These are phyloP conservation scores for Gastrophysa polygoni DNA, from an alignment of 2,888 invertebrate species.

Conservation along the genomic window DNA sequence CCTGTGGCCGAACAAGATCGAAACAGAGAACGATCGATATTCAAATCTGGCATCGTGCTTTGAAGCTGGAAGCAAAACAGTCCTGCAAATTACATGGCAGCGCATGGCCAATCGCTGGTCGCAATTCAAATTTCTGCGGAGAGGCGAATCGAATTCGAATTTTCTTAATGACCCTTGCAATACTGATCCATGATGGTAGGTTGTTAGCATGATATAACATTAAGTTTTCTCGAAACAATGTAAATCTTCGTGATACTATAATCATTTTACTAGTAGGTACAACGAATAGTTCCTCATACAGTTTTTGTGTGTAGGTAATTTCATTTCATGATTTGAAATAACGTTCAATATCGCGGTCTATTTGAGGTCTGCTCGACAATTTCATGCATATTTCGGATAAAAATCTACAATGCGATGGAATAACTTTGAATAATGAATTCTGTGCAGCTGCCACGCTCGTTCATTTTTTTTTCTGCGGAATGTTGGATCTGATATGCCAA, in stretches of 20 bases:
- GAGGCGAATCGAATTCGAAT: constrained; percentile 40
- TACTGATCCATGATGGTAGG: constrained; percentile 34
- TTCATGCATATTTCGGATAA: constrained; percentile 40
- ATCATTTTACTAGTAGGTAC: constrained; percentile 14
- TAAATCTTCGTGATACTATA: constrained; percentile 19
- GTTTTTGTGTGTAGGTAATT: constrained; percentile 4
- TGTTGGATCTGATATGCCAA: too few species aligned
- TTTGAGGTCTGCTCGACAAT: constrained; percentile 30
- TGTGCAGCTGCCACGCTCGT: constrained; percentile 40
- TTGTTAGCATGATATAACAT: constrained; percentile 27
- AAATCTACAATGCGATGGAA: constrained; percentile 14
- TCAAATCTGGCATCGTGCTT: constrained; percentile 35
- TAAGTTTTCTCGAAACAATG: constrained; percentile 32
- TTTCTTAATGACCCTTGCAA: constrained; percentile 37
- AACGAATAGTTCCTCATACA: constrained; percentile 11
- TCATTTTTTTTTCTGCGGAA: too few species aligned
- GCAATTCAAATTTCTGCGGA: constrained; percentile 28
- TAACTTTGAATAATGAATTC: constrained; percentile 21
- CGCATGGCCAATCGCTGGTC: constrained; percentile 27
- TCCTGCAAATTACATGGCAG: constrained; percentile 35
- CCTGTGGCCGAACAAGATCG: constrained; percentile 39
- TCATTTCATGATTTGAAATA: not conserved
- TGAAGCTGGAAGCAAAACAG: constrained; percentile 28
- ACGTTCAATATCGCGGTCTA: constrained; percentile 16
- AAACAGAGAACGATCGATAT: constrained; percentile 36